Evolutionary conservation across 2,888 invertebrate species (phyloP), one percentile per base, ranked within the genome.

Genomic region (Phyllotreta cruciferae): DNA sequence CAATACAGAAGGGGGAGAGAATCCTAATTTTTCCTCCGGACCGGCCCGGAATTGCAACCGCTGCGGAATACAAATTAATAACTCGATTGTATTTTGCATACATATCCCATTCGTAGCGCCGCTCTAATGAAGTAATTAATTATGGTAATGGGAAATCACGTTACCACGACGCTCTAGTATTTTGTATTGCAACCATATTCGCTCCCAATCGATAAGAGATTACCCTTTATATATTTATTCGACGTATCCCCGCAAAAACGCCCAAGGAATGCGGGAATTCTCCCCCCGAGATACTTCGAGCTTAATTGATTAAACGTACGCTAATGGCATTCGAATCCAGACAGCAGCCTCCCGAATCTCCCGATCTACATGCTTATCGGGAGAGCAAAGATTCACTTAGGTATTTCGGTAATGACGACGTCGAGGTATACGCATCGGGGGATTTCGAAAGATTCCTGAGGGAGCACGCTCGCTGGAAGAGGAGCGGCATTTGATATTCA

Each of bases 401-500:
- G 64, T 49, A 61, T 64, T 64, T 64, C 42, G 54, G 64, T 64
- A 64, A 64, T 64, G 64, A 66, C 52, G 62, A 42, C 58, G 50
- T 39, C 39, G 53, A 42, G 58, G 56, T 9, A 35, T 34, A 50
- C n/a, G 50, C 50, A 36, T 11, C 65, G 45, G 60, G 66, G 66
- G 62, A 66, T 63, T 63, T 56, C 34, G 47, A 60, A 62, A 62
- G 65, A 66, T 62, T 66, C 63, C 60, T 62, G 56, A 42, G 62
- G 60, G 62, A 60, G 61, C 49, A 56, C 47, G 56, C 53, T 4
- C 24, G 24, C 24, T 3, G 24, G 24, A 1, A 24, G 35, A 44
- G 60, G 37, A 52, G 60, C 42, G 61, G 57, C 61, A 61, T 64
- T 64, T 64, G 61, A 64, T 64, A 64, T 64, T 64, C 64, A 64